Evolutionary conservation across 2,888 invertebrate genomes (phyloP).

Genomic region (Dynastes maya): DNA sequence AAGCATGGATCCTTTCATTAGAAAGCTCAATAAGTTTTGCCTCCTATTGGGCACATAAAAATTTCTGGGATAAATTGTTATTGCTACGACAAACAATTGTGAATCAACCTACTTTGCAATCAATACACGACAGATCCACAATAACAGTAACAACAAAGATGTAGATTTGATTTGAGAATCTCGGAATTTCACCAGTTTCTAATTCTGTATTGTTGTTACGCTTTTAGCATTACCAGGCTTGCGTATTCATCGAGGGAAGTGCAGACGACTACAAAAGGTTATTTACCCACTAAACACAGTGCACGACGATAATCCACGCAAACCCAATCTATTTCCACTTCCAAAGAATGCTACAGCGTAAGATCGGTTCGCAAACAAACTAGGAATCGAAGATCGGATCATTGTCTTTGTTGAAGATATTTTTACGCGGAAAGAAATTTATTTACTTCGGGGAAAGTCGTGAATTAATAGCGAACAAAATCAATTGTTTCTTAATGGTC

Average conservation of each 20-base stretch:
- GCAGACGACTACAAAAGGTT: constrained; percentile 22
- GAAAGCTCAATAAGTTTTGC: too few relatives aligned
- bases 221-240: constrained; percentile 1
- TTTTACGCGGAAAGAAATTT: background rate
- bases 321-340: constrained; percentile 15
- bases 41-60: too few relatives aligned
- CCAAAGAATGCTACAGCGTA: background rate
- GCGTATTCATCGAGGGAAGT: background rate
- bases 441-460: constrained; percentile 17
- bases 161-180: background rate
- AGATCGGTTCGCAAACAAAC: background rate
- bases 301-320: background rate
- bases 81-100: background rate
- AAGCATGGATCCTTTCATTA: too few relatives aligned
- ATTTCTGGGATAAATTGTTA: too few relatives aligned
- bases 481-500: constrained; percentile 45
- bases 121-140: too few relatives aligned
- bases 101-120: too few relatives aligned
- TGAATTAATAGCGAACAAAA: constrained; percentile 21
- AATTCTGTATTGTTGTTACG: constrained; percentile 24
- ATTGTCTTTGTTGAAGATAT: background rate
- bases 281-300: constrained; percentile 28
- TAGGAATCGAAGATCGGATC: background rate
- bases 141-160: background rate
- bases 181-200: constrained; percentile 16